These are phyloP conservation scores for Bubalus kerabau DNA, from an alignment of 2,113 vertebrate species.

Conservation along the genomic window DNA sequence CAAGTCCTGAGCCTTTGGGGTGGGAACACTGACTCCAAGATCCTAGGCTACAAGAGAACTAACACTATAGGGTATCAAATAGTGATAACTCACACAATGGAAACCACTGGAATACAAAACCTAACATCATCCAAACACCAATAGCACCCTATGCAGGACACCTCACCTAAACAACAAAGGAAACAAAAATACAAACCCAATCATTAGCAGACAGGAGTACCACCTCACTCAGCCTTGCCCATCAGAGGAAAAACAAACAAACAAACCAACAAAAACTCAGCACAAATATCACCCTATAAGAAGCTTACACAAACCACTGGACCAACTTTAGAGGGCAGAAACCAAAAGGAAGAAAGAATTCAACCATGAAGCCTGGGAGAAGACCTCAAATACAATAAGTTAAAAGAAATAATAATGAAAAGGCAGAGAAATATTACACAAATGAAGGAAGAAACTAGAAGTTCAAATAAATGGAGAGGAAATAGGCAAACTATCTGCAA, in stretches of 20 bases:
- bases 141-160: not conserved
- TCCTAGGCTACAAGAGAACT: not conserved
- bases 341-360: not conserved
- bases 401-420: not conserved
- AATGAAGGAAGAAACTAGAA: not conserved
- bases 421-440: not conserved
- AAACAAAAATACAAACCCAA: not conserved
- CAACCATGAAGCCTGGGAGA: not conserved
- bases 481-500: not conserved
- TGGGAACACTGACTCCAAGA: not conserved
- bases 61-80: not conserved
- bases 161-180: not conserved
- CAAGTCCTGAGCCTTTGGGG: not conserved
- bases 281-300: not conserved
- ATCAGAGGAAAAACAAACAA: not conserved
- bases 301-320: not conserved
- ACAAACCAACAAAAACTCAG: not conserved
- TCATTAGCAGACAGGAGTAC: not conserved
- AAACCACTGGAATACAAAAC: not conserved
- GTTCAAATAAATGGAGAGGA: not conserved
- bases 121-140: not conserved
- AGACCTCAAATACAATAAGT: not conserved
- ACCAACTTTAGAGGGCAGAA: not conserved
- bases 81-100: not conserved
- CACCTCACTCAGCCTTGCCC: not conserved